phyloP scores from a whole-genome alignment of 2,888 invertebrate genomes.

The Dynastes grantii region DNA sequence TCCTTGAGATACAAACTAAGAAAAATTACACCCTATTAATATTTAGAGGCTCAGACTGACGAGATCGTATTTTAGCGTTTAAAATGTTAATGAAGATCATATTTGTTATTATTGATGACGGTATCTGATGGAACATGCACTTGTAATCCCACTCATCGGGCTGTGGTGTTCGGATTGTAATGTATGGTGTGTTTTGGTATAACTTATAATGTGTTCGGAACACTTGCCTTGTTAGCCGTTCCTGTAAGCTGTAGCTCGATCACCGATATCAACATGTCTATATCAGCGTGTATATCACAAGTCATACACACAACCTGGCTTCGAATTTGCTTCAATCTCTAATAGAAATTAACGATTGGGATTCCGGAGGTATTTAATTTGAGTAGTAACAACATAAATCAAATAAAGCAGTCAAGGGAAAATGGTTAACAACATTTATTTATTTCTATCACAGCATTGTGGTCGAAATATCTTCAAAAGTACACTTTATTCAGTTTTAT shows the following conservation, averaged over 20 bases:
- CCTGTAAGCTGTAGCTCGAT: slow-evolving; percentile 15
- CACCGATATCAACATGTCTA: slow-evolving; percentile 27
- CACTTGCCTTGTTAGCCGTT: slow-evolving; percentile 48
- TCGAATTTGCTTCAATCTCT: background rate
- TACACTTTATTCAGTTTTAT: no score
- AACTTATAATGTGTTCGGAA: slow-evolving; percentile 53
- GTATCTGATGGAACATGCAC: slow-evolving; percentile 67
- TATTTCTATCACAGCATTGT: no score
- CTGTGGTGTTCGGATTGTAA: slow-evolving; percentile 54
- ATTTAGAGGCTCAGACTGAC: slow-evolving; percentile 40
- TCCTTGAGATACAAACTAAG: slow-evolving; percentile 25
- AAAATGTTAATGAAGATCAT: slow-evolving; percentile 60
- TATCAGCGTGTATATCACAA: slow-evolving; percentile 15
- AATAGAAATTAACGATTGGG: background rate
- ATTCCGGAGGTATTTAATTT: no score
- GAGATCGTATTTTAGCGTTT: slow-evolving; percentile 49
- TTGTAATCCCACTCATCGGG: slow-evolving; percentile 65
- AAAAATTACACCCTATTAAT: slow-evolving; percentile 50
- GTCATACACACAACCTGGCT: background rate
- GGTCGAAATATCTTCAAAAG: no score
- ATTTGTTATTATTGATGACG: slow-evolving; percentile 67
- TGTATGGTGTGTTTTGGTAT: slow-evolving; percentile 57
- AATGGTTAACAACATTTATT: no score
- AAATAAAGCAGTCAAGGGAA: no score
- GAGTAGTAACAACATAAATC: no score